phyloP scores from a whole-genome alignment of 1,140 invertebrate species.

The Caenorhabditis brenneri region DNA sequence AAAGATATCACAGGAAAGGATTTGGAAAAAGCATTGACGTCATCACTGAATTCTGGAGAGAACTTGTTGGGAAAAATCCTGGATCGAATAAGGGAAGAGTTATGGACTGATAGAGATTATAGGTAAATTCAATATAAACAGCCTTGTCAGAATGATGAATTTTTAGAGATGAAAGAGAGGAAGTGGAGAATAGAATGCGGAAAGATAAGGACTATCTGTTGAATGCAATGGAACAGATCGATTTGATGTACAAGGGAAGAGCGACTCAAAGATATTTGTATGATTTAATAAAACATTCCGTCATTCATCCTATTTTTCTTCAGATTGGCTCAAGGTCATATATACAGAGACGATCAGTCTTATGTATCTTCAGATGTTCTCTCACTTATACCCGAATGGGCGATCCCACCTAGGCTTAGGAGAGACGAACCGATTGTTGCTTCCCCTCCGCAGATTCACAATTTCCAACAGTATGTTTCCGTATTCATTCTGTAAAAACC shows the following conservation, averaged over 20 bases:
- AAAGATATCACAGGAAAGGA: background rate
- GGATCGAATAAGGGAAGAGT: background rate
- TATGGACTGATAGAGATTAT: background rate
- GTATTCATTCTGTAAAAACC: too few relatives aligned
- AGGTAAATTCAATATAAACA: background rate
- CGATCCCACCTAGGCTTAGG: background rate
- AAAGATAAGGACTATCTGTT: background rate
- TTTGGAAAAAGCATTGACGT: background rate
- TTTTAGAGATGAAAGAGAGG: background rate
- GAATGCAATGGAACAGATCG: background rate
- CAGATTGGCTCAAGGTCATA: background rate
- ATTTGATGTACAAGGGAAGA: constrained; percentile 12
- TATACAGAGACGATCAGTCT: background rate
- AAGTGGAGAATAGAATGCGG: background rate
- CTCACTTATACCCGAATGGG: background rate
- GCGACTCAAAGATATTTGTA: background rate
- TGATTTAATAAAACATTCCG: background rate
- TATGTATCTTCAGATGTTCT: background rate
- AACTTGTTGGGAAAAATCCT: background rate
- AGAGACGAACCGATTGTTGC: background rate
- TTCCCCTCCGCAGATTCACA: background rate
- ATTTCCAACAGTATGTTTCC: background rate
- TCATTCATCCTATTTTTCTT: too few relatives aligned
- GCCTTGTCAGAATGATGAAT: background rate
- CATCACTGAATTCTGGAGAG: background rate